Evolutionary conservation across 2,113 vertebrate species (phyloP), one percentile per base, ranked within the genome.

Genomic region (Eolophus roseicapilla): DNA sequence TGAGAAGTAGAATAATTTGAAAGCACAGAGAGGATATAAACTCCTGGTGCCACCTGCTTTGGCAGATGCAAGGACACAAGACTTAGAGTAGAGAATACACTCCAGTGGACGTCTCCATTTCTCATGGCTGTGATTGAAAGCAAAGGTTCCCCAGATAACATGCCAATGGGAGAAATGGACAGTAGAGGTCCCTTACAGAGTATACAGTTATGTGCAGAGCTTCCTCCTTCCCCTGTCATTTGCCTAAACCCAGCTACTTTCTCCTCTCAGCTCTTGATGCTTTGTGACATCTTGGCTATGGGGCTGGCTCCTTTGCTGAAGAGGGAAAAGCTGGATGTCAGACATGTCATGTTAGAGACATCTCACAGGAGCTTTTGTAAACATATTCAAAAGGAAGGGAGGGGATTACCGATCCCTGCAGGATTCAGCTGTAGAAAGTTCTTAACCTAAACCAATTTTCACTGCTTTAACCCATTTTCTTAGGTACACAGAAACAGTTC

Each of bases 371-470:
- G 3, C 1, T 25, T 90, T 47, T 71, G 49, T 31, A 65, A 86
- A 75, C 0, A 0, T 67, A 43, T 77, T 63, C 17, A 49, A 71
- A 78, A 74, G 37, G 27, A 76, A 55, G 33, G 0, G 0, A 70
- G 21, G 9, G 18, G 29, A 63, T 16, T 62, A 43, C 39, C 68
- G 79, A 93, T 59, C 82, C 47, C 73, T 80, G 20, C 77, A 70
- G 10, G 37, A 82, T 47, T 91, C 57, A 82, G 41, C 44, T 53
- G 19, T 43, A 71, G n/a, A 49, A 70, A 59, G 13, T 70, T 86
- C 63, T 88, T 85, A 57, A 69, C 20, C 44, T 64, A 73, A 89
- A 84, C 25, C 28, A 78, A 17, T 44, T 86, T 73, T 65, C 41
- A 55, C 14, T 88, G 57, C 49, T 92, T 86, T 70, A 77, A 83